Base-by-base conservation (phyloP, 1,140 invertebrate species). In the Drosophila punjabiensis region DNA sequence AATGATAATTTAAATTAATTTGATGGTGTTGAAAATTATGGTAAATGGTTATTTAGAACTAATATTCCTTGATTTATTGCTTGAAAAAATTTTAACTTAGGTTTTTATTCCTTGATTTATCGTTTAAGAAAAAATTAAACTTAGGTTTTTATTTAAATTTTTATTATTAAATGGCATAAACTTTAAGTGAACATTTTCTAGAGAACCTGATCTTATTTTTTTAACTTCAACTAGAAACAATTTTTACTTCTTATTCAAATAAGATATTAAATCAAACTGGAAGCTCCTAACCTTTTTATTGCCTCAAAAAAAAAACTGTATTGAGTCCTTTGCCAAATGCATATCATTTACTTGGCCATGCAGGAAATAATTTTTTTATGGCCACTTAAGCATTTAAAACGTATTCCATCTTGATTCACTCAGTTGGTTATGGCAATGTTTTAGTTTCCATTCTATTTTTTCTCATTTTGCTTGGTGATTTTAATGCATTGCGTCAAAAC, bases 351-450 rank as follows among this genome's bases (percentile, higher is more conserved):
- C 67, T 73, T 61, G 47, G 30, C 45, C 28, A 53, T 73, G 45
- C 55, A 39, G 48, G n/a, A 78, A 62, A 68, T 78, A 77, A 59
- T 68, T 28, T 52, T 86, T 85, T 86, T 86, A 86, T 68, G 75
- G 76, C 63, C 69, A 82, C 82, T 86, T 81, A 86, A 85, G 64
- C 78, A 85, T 81, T 85, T 77, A 62, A 74, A 85, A 78, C 61
- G 62, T 61, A 74, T 78, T 78, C 64, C 56, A 77, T 76, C 65
- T 78, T 63, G 64, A 78, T 78, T 78, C 75, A 78, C 75, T 78
- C 65, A 62, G 35, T 70, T 73, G 67, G 76, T 69, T 77, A 78
- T 64, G 73, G 69, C 39, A 14, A 75, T 77, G 75, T 59, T 78
- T 78, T 58, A 78, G 76, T 79, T 78, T 59, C 35, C 10, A 47